Conservation (phyloP, 2,797 vertebrate genomes). For the Rhinatrema bivittatum region DNA sequence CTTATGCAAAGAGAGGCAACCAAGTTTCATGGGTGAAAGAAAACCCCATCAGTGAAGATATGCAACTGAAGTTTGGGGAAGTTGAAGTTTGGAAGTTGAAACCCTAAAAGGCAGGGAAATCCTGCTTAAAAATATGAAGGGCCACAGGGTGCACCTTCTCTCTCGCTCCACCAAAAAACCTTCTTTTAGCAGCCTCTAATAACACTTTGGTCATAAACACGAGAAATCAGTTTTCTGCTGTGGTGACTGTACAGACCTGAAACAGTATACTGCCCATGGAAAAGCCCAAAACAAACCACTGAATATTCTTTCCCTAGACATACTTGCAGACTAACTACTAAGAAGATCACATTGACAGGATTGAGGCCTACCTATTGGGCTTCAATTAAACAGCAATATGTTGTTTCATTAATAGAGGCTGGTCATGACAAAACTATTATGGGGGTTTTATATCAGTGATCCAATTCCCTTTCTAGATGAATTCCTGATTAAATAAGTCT, state of each 20-base stretch:
- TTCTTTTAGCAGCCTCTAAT: background rate
- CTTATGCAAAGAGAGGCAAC: too few relatives aligned
- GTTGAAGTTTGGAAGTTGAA: too few relatives aligned
- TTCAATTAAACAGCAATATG: background rate
- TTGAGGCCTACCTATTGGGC: background rate
- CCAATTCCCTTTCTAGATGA: too few relatives aligned
- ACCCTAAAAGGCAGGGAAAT: too few relatives aligned
- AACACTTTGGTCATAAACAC: background rate
- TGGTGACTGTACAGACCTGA: background rate
- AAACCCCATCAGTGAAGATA: too few relatives aligned
- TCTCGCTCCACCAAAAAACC: background rate
- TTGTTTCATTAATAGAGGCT: accelerated
- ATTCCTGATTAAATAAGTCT: too few relatives aligned
- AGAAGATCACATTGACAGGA: background rate
- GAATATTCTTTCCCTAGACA: background rate
- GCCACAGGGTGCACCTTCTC: background rate
- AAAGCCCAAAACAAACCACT: background rate
- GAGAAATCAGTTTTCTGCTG: background rate
- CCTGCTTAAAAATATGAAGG: too few relatives aligned
- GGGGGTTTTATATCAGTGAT: too few relatives aligned
- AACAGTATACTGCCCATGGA: accelerated
- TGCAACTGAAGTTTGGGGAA: too few relatives aligned
- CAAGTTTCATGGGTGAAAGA: too few relatives aligned
- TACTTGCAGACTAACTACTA: background rate
- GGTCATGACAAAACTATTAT: too few relatives aligned